These are phyloP conservation scores for Candoia aspera DNA, from an alignment of 2,113 vertebrate genomes.

Conservation along the genomic window DNA sequence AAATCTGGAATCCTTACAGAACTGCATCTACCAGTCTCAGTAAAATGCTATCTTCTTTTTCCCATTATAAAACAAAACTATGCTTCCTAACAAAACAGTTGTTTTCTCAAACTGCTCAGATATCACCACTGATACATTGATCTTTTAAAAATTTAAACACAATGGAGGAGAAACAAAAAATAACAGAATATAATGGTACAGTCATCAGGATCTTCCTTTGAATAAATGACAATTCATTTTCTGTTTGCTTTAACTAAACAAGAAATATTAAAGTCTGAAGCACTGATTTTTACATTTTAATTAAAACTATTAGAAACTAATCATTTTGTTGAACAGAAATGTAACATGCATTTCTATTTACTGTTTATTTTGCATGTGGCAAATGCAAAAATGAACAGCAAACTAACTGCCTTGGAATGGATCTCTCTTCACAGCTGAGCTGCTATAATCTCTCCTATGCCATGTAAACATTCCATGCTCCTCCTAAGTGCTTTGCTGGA, in stretches of 20 bases:
- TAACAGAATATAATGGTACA: constrained; percentile 50
- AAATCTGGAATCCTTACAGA: background rate
- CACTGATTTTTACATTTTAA: constrained; percentile 72
- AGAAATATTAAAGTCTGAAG: constrained; percentile 67
- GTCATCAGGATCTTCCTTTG: constrained; percentile 60
- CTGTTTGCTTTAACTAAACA: constrained; percentile 78
- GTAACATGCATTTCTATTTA: constrained; percentile 76
- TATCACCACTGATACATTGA: constrained; percentile 52
- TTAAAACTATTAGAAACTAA: constrained; percentile 78
- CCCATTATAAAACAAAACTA: constrained; percentile 30
- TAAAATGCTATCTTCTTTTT: background rate
- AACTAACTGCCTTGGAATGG: constrained; percentile 78
- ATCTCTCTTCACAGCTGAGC: constrained; percentile 77
- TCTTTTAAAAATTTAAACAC: constrained; percentile 48
- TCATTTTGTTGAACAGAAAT: constrained; percentile 80
- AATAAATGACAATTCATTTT: constrained; percentile 72
- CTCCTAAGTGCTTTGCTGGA: constrained; percentile 65
- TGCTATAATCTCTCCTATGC: constrained; percentile 69
- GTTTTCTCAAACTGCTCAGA: constrained; percentile 45
- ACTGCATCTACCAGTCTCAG: background rate
- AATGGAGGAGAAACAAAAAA: constrained; percentile 59
- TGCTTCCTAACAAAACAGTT: constrained; percentile 49
- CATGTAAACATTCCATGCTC: constrained; percentile 70
- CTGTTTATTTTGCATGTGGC: constrained; percentile 75
- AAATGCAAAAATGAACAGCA: constrained; percentile 76